Evolutionary conservation across 2,888 invertebrate genomes (phyloP).

Genomic region (Harmothoe impar): DNA sequence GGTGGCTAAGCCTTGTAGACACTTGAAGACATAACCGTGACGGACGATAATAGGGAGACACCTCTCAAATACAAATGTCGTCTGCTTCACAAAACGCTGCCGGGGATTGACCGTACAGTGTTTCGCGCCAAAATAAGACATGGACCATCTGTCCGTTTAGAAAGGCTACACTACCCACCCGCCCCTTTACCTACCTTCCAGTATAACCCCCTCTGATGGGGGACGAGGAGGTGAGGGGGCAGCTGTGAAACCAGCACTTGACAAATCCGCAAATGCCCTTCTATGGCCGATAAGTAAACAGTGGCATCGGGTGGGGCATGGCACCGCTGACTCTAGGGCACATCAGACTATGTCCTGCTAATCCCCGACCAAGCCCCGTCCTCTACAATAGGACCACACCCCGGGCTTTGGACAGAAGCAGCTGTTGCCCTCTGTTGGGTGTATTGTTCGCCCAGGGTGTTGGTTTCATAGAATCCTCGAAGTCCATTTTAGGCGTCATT

Average conservation of each 20-base stretch:
- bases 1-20: background rate
- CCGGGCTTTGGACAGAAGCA: background rate
- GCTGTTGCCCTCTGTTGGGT: background rate
- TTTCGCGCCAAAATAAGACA: constrained; percentile 29
- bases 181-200: background rate
- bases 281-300: constrained; percentile 35
- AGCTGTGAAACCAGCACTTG: constrained; percentile 39
- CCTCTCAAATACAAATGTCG: background rate
- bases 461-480: constrained; percentile 45
- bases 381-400: background rate
- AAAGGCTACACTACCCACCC: background rate
- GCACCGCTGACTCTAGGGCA: constrained; percentile 12
- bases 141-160: background rate
- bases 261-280: background rate
- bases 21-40: background rate
- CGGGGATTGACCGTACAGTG: background rate
- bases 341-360: background rate
- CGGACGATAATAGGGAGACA: background rate
- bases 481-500: constrained; percentile 28
- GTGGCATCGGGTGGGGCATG: background rate
- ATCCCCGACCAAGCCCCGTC: background rate
- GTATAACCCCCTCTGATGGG: background rate
- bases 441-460: background rate
- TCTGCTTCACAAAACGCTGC: background rate
- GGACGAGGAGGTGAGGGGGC: background rate